Evolutionary conservation across 1,140 invertebrate species (phyloP), one percentile per base, ranked within the genome.

Genomic region (Dufourea novaeangliae): DNA sequence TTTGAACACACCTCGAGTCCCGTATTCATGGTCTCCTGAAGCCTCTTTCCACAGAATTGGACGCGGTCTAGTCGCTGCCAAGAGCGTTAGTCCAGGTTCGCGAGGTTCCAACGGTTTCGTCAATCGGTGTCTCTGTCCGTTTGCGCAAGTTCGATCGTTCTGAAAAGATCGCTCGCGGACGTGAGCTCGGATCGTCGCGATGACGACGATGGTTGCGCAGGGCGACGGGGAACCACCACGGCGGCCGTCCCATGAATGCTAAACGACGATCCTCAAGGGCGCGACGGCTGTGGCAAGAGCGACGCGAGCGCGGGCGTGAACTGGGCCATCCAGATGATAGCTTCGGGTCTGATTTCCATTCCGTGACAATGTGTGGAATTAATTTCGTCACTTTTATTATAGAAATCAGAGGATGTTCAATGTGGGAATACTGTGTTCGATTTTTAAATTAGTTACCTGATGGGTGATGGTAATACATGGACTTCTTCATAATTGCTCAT

Each of bases 141-240:
- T 82, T 79, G 80, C 71, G 80, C 37, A 82, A 82, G 59, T 50
- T 50, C 82, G 82, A 88, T 88, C 85, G 85, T 88, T 88, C 83
- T 76, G 63, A 86, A 82, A 86, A 85, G 81, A 88, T 88, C 84
- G 80, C 20, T n/a, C 59, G 59, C 59, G 63, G 56, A 77, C 86
- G 83, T 52, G 64, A 56, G 32, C 57, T 6, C 34, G 32, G 17
- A 37, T n/a, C 57, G 57, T 37, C 57, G 32, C 57, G 57, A 10
- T 34, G 57, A 32, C 57, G 56, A n/a, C 29, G 29, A 14, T 29
- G 32, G 29, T 61, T 37, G 29, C 56, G 56, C 56, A 57, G 56
- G 56, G 57, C 57, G 57, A 61, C 57, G 57, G 57, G 57, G 32
- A 61, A 61, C 57, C 34, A 25, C 52, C 52, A 10, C 6, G 22